Conservation (phyloP, 2,888 invertebrate species). For the Thalpophila matura region DNA sequence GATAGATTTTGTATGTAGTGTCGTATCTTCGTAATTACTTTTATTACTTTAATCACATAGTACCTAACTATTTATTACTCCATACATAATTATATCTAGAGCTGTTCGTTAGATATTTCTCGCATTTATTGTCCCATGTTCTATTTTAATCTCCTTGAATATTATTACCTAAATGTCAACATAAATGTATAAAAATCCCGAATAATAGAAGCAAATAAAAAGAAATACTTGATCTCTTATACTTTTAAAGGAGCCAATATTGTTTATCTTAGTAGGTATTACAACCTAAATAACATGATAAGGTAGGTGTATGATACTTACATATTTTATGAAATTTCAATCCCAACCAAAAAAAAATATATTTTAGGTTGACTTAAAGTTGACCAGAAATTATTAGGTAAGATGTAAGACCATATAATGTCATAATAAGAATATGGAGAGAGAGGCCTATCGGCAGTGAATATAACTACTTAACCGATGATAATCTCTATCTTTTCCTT, state of each 20-base stretch:
- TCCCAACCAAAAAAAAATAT: slow-evolving; percentile 46
- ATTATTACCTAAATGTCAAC: slow-evolving; percentile 24
- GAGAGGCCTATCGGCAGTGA: slow-evolving; percentile 53
- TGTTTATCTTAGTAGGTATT: slow-evolving; percentile 53
- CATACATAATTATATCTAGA: slow-evolving; percentile 27
- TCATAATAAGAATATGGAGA: slow-evolving; percentile 48
- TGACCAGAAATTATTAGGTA: slow-evolving; percentile 59
- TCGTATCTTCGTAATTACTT: slow-evolving; percentile 53
- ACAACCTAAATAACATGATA: slow-evolving; percentile 29
- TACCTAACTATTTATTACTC: slow-evolving; percentile 43
- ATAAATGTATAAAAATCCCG: slow-evolving; percentile 17
- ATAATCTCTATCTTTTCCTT: slow-evolving; percentile 42
- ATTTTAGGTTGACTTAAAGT: slow-evolving; percentile 63
- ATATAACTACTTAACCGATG: slow-evolving; percentile 31
- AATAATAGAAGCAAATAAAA: slow-evolving; percentile 20
- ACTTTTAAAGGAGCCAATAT: slow-evolving; percentile 51
- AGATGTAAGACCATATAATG: slow-evolving; percentile 50
- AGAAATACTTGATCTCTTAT: slow-evolving; percentile 51
- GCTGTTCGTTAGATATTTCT: slow-evolving; percentile 45
- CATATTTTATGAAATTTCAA: slow-evolving; percentile 51
- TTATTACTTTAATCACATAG: slow-evolving; percentile 22
- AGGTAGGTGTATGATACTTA: slow-evolving; percentile 43
- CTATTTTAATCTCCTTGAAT: slow-evolving; percentile 31
- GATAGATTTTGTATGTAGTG: slow-evolving; percentile 43
- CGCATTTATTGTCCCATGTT: slow-evolving; percentile 32